Percentiles rank a stretch among this genome's conserved stretches.
Evolutionary conservation across 2,888 invertebrate species (phyloP).

Genomic region (Tridacna gigas): DNA sequence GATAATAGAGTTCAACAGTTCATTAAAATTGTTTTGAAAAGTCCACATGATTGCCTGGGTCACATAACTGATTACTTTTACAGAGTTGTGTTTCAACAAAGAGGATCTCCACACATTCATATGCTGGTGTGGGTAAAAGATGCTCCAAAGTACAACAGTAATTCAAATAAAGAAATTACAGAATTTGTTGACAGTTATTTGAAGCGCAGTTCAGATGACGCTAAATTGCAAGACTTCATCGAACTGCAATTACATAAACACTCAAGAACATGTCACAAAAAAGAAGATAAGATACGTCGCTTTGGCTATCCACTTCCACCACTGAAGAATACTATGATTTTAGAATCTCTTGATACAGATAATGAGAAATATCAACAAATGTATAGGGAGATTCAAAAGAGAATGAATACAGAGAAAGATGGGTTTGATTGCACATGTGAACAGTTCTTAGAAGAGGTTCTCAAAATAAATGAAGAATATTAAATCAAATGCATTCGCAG

Average conservation of each 20-base stretch:
- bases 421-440: constrained; percentile 36
- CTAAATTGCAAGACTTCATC: constrained; percentile 26
- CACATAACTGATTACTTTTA: constrained; percentile 17
- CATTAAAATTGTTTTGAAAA: constrained; percentile 12
- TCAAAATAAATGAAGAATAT: constrained; percentile 39
- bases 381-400: constrained; percentile 26
- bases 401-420: constrained; percentile 39
- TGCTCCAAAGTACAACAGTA: constrained; percentile 1
- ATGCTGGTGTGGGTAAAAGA: constrained; percentile 28
- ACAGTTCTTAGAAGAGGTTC: constrained; percentile 35
- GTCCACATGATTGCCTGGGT: constrained; percentile 10
- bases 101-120: constrained; percentile 53
- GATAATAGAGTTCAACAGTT: constrained; percentile 20
- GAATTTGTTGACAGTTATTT: constrained; percentile 14
- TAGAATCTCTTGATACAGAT: constrained; percentile 40
- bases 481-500: constrained; percentile 48
- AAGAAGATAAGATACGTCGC: constrained; percentile 29
- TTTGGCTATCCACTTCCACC: constrained; percentile 41
- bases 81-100: constrained; percentile 54
- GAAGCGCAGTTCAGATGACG: constrained; percentile 14
- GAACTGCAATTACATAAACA: constrained; percentile 56
- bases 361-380: constrained; percentile 13
- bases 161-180: constrained; percentile 4
- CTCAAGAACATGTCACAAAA: constrained; percentile 46
- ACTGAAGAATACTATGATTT: constrained; percentile 8